Percentiles rank a stretch among this genome's conserved stretches.
Evolutionary conservation across 2,113 vertebrate genomes (phyloP).

Genomic region (Morone saxatilis): DNA sequence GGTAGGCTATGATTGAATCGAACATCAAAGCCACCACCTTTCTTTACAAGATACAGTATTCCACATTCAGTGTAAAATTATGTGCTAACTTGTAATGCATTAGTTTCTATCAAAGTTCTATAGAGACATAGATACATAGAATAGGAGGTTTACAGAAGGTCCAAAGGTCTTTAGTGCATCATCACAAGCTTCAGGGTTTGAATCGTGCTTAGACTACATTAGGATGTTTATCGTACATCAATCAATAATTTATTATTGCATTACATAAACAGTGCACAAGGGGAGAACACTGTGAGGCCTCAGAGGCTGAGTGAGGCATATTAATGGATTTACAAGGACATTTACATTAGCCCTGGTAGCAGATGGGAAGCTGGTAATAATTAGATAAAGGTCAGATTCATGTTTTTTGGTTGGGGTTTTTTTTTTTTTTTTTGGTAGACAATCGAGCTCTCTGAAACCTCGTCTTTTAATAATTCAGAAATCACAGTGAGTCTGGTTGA

Average conservation of each 20-base stretch:
- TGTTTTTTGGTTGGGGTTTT: background rate
- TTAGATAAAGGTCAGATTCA: slow-evolving; percentile 44
- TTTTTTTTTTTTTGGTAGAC: background rate
- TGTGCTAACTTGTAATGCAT: no score
- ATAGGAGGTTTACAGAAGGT: background rate
- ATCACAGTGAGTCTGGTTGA: slow-evolving; percentile 40
- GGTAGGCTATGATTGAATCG: background rate
- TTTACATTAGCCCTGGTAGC: slow-evolving; percentile 47
- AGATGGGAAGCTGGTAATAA: slow-evolving; percentile 61
- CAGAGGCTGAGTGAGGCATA: slow-evolving; percentile 32
- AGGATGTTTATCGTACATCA: slow-evolving; percentile 56
- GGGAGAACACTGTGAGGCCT: slow-evolving; percentile 29
- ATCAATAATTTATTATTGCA: slow-evolving; percentile 68
- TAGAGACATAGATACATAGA: background rate
- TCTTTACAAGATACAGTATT: background rate
- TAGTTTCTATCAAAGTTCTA: background rate
- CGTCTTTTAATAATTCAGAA: slow-evolving; percentile 65
- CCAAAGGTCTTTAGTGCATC: background rate
- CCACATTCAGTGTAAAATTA: background rate
- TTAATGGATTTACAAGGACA: slow-evolving; percentile 61
- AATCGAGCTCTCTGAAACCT: slow-evolving; percentile 34
- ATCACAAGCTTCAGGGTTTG: slow-evolving; percentile 18
- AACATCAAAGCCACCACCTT: background rate
- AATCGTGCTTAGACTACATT: slow-evolving; percentile 22
- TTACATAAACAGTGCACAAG: slow-evolving; percentile 61